Evolutionary conservation across 2,888 invertebrate genomes (phyloP).

Genomic region (Cephus rjabovi): DNA sequence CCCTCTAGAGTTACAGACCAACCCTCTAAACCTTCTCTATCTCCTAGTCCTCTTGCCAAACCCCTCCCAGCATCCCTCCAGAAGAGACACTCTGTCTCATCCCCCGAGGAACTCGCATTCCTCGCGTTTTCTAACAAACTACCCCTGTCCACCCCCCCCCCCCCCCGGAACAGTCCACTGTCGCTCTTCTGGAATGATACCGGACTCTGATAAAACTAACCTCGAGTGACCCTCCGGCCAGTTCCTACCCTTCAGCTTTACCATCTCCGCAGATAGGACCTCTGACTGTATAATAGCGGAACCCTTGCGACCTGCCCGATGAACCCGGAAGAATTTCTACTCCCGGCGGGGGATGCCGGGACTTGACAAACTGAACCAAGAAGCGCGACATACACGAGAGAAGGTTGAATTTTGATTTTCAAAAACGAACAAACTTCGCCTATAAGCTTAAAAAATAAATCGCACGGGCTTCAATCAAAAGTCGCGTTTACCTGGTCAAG

Average conservation of each 20-base stretch:
- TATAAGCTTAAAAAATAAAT: neutral
- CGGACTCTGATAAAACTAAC: constrained; percentile 48
- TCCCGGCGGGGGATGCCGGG: neutral
- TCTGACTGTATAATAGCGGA: neutral
- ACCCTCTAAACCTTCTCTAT: constrained; percentile 11
- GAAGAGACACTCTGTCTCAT: constrained; percentile 14
- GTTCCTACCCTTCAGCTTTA: neutral
- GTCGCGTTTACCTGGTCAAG: neutral
- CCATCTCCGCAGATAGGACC: neutral
- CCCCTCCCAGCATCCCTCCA: constrained; percentile 28
- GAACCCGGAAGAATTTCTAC: neutral
- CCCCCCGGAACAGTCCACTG: constrained; percentile 28
- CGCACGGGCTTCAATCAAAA: neutral
- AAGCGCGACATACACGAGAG: neutral
- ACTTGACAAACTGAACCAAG: neutral
- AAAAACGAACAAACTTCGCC: neutral
- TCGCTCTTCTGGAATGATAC: constrained; percentile 42
- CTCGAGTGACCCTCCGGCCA: constrained; percentile 21
- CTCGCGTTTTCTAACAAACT: constrained; percentile 43
- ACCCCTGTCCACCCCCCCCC: neutral
- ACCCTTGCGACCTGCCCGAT: neutral
- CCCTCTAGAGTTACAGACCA: neutral
- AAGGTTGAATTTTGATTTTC: neutral
- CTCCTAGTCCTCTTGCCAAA: constrained; percentile 23
- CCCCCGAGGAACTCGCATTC: constrained; percentile 40